Evolutionary conservation across 2,113 vertebrate species (phyloP).

Genomic region (Grammomys surdaster): DNA sequence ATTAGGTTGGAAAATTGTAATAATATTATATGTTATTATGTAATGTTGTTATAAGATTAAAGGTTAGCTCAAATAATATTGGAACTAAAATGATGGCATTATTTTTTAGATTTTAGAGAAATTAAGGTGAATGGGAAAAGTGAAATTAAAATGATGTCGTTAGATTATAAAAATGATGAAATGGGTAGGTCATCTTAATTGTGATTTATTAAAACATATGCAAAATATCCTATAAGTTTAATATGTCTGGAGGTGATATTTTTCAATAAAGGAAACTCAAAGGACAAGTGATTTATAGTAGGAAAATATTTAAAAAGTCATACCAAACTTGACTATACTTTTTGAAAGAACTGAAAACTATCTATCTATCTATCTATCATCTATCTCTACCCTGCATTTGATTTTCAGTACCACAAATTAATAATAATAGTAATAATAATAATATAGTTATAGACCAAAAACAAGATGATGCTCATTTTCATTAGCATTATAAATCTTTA

Average conservation of each 20-base stretch:
- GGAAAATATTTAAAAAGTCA: conserved; percentile 41
- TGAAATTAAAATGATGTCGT: background rate
- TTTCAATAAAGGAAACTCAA: background rate
- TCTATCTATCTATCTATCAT: too few species aligned
- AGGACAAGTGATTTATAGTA: background rate
- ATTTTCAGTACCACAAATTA: background rate
- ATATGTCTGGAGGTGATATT: background rate
- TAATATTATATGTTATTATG: background rate
- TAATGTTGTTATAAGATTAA: background rate
- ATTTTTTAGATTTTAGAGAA: background rate
- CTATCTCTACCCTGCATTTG: background rate
- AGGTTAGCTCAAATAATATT: conserved; percentile 3
- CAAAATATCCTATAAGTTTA: background rate
- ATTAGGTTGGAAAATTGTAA: background rate
- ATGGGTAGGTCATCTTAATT: background rate
- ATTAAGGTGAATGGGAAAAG: conserved; percentile 13
- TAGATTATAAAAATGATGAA: conserved; percentile 25
- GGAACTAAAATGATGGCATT: background rate
- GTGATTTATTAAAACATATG: background rate
- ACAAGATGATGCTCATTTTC: background rate
- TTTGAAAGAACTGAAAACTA: background rate
- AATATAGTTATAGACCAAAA: background rate
- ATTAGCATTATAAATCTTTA: background rate
- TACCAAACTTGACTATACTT: background rate
- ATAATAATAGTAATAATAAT: background rate